A percentile compares a stretch with the other conserved stretches of the same genome.
These are phyloP conservation scores for Acanthaster planci DNA, from an alignment of 35 echinoderm and acorn worm species.

Conservation along the genomic window DNA sequence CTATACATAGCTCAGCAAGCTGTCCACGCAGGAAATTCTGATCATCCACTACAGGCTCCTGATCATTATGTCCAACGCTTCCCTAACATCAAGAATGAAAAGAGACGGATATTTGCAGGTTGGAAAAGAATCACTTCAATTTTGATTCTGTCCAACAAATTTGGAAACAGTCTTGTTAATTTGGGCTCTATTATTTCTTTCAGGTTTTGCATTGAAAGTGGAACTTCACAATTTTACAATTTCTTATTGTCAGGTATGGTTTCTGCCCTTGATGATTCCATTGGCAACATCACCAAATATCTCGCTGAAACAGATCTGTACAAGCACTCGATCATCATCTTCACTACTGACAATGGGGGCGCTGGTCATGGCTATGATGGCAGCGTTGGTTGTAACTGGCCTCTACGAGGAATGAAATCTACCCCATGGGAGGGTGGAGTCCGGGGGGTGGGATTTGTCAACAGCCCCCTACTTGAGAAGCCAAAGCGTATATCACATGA, in stretches of 20 bases:
- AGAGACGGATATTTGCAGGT: slow-evolving; percentile 88
- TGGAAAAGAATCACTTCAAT: neutral
- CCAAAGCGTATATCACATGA: slow-evolving; percentile 60
- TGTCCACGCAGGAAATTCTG: slow-evolving; percentile 78
- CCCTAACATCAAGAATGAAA: slow-evolving; percentile 64
- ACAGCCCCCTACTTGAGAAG: slow-evolving; percentile 74
- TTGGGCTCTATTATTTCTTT: neutral
- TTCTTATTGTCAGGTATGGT: slow-evolving; percentile 99
- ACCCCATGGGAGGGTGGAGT: slow-evolving; percentile 97
- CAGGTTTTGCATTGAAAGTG: too few species aligned
- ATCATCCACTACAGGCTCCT: slow-evolving; percentile 74
- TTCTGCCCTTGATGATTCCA: slow-evolving; percentile 81
- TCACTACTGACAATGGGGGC: slow-evolving; percentile 97
- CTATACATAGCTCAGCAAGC: slow-evolving; percentile 90
- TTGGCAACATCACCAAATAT: slow-evolving; percentile 65
- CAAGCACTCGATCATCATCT: slow-evolving; percentile 82
- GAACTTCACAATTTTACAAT: too few species aligned
- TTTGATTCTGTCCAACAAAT: too few species aligned
- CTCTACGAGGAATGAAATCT: slow-evolving; percentile 80
- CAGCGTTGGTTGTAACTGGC: slow-evolving; percentile 89
- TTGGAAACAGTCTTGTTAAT: too few species aligned
- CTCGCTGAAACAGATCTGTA: slow-evolving; percentile 63
- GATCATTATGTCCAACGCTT: slow-evolving; percentile 72
- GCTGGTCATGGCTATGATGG: slow-evolving; percentile 78
- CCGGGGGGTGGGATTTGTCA: slow-evolving; percentile 60